Conservation (phyloP, 1,140 invertebrate species). For the Nomia melanderi region DNA sequence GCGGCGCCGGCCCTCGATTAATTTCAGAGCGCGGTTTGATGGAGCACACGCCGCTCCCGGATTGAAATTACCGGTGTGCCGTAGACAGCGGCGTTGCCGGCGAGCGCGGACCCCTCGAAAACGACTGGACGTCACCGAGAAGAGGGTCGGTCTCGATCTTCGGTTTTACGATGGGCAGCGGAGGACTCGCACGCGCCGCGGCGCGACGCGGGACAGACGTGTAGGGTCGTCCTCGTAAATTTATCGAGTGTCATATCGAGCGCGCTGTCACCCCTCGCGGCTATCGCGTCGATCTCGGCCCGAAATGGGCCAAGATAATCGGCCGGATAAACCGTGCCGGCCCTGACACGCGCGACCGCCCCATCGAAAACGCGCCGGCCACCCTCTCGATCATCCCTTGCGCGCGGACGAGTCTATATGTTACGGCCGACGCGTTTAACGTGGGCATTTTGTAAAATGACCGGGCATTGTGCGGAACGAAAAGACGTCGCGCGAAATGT, state of each 20-base stretch:
- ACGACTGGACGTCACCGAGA: constrained; percentile 13
- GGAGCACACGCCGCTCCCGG: constrained; percentile 4
- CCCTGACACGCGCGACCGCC: background rate
- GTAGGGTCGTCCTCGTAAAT: constrained; percentile 37
- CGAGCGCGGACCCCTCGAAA: background rate
- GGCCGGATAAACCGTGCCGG: constrained; percentile 30
- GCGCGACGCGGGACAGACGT: constrained; percentile 14
- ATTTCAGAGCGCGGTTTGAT: constrained; percentile 16
- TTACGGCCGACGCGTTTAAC: too few species aligned
- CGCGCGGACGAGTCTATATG: too few species aligned
- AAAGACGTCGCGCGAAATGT: too few species aligned
- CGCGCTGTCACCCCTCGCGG: constrained; percentile 25
- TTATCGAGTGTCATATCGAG: constrained; percentile 47
- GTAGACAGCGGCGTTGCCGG: constrained; percentile 21
- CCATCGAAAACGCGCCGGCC: background rate
- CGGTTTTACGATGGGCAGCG: constrained; percentile 25
- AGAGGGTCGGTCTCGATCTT: background rate
- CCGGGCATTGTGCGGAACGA: too few species aligned
- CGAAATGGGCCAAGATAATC: constrained; percentile 51
- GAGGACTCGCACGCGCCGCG: too few species aligned
- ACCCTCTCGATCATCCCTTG: background rate
- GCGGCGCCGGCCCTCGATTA: constrained; percentile 27
- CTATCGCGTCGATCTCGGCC: constrained; percentile 42
- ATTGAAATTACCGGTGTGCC: constrained; percentile 37
- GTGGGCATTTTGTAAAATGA: too few species aligned